Evolutionary conservation across 92 coral and sea anemone species (phyloP), one percentile per base, ranked within the genome.

Genomic region (Paragorgia papillata): DNA sequence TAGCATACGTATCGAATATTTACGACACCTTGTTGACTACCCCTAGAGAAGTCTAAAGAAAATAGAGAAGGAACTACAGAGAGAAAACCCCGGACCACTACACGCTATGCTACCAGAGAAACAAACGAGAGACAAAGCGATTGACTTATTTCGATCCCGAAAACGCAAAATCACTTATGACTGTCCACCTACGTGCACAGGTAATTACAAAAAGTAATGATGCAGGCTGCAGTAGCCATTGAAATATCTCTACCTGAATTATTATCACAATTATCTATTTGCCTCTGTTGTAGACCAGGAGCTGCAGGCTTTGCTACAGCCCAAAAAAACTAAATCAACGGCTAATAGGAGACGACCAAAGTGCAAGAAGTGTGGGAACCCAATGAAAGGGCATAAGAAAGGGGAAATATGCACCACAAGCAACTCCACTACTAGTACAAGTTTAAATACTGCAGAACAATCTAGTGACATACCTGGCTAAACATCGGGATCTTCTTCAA

Each of bases 171-270:
- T 18, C 53, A 73, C 73, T 40, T 62, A 53, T 26, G 44, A 55
- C 43, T 80, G 84, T 30, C 89, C 89, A 46, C 85, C 89, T 26
- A 85, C 89, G 28, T 85, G 89, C 57, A 49, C 89, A n/a, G 89
- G 89, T 85, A 69, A 75, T 39, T 35, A 5, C 4, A 51, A 5
- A 17, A 3, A 5, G 19, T 5, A 5, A 51, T 5, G 6, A 51
- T 6, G 19, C 17, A 51, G 17, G 19, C 3, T 5, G 8, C 7
- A 17, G 58, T 51, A 51, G n/a, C n/a, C n/a, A n/a, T n/a, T n/a
- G n/a, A n/a, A n/a, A n/a, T n/a, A n/a, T n/a, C n/a, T n/a, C n/a
- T n/a, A n/a, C n/a, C n/a, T n/a, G n/a, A n/a, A n/a, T n/a, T n/a
- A n/a, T n/a, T n/a, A n/a, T n/a, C n/a, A n/a, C n/a, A n/a, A n/a